Conservation (phyloP, 23 tunicate species). For the Pegea sp. region DNA sequence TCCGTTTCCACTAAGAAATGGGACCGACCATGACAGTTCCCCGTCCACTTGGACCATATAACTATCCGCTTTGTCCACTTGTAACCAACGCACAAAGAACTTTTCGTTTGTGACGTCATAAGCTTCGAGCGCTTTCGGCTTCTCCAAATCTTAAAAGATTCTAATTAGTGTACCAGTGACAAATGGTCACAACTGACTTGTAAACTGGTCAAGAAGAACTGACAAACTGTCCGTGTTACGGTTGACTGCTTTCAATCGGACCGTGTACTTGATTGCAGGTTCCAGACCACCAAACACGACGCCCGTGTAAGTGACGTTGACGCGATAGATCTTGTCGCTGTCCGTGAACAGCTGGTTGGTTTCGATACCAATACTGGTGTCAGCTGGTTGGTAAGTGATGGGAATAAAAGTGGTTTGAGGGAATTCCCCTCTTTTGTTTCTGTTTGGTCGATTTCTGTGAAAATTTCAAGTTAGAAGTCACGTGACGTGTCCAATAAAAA, state of each 20-base stretch:
- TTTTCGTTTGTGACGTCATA: slow-evolving; percentile 31
- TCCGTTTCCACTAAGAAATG: slow-evolving; percentile 10
- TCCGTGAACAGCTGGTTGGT: slow-evolving; percentile 6
- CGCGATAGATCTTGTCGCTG: slow-evolving; percentile 4
- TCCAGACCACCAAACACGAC: slow-evolving; percentile 27
- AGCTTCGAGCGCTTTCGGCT: slow-evolving; percentile 35
- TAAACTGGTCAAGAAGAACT: slow-evolving; percentile 27
- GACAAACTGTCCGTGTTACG: slow-evolving; percentile 47
- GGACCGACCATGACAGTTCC: slow-evolving; percentile 10
- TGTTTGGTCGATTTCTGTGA: too few relatives aligned
- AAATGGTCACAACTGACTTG: slow-evolving; percentile 15
- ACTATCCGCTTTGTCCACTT: slow-evolving; percentile 47
- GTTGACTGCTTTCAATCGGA: slow-evolving; percentile 33
- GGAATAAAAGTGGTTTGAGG: slow-evolving; percentile 1
- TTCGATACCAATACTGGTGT: neutral
- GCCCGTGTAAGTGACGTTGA: slow-evolving; percentile 38
- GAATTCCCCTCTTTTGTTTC: too few relatives aligned
- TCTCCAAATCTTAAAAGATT: slow-evolving; percentile 28
- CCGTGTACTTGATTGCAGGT: slow-evolving; percentile 41
- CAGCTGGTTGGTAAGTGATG: neutral
- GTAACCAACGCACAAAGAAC: slow-evolving; percentile 21
- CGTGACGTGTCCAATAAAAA: too few relatives aligned
- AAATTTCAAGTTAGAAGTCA: too few relatives aligned
- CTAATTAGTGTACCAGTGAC: neutral
- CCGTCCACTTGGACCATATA: slow-evolving; percentile 29